Base-by-base conservation (phyloP, 2,113 vertebrate genomes). In the Deroptyus accipitrinus region DNA sequence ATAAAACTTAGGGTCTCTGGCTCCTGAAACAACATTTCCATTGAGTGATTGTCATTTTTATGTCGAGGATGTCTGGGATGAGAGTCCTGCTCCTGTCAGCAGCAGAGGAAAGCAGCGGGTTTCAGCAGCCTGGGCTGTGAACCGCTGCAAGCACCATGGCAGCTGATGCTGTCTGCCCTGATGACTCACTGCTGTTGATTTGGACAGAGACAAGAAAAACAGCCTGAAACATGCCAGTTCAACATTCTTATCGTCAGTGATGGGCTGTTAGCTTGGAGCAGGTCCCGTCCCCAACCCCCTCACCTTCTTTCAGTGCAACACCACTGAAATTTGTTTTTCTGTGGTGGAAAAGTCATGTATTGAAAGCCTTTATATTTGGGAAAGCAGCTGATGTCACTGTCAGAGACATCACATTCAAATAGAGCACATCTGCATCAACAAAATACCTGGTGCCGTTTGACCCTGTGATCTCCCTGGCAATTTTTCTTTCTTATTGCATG, bases 161-260 rank as follows among this genome's bases (percentile, higher is more conserved):
- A 76, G 91, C 94, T 59, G 69, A 77, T 54, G 25, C 31, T 0
- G 63, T 77, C 95, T 91, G 93, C 83, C 3, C 3, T 2, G 87
- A 59, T 96, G 96, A 97, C 62, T 97, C 96, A 97, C 81, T 2
- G 2, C 81, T 85, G 87, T 35, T 87, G 90, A 80, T 83, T 48
- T 64, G 86, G 93, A 75, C 93, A 95, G 59, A 80, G 87, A 59
- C 78, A 91, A 92, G 91, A 70, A 92, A 94, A 94, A 87, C 84
- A 95, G 81, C 80, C 92, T 89, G 69, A 64, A 82, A 49, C 18
- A 48, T 6, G 1, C 62, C 84, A 18, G 22, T 75, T 87, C 44
- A 30, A 41, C 91, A 33, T 31, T 66, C 77, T 5, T 22, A n/a
- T 75, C 51, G 70, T 79, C 86, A 76, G 78, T 0, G 0, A 89